A percentile compares a stretch with the other conserved stretches of the same genome.
Conservation (phyloP, 2,888 invertebrate genomes). For the Phortica okadai region DNA sequence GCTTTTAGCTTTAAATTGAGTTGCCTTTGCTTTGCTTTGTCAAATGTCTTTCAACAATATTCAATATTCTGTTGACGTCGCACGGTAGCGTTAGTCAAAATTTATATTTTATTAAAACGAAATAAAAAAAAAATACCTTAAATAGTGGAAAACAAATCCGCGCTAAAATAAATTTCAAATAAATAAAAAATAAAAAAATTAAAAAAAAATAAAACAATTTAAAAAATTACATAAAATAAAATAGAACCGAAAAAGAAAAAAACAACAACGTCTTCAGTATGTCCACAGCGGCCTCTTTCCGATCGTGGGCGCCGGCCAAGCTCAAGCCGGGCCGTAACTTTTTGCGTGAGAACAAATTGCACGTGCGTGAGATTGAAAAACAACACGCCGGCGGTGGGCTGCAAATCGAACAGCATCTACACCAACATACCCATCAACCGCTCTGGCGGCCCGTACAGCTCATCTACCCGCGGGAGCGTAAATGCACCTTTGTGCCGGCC, state of each 20-base stretch:
- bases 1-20: neutral
- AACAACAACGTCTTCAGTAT: neutral
- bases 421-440: neutral
- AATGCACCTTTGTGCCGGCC: neutral
- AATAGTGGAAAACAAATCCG: neutral
- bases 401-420: neutral
- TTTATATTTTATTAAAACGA: neutral
- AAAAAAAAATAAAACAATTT: neutral
- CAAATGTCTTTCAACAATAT: neutral
- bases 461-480: neutral
- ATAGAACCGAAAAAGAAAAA: neutral
- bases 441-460: conserved; percentile 10
- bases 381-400: neutral
- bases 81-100: neutral
- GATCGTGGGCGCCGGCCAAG: conserved; percentile 4
- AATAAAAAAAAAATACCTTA: neutral
- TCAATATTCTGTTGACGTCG: neutral
- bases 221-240: neutral
- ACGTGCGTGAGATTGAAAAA: conserved; percentile 11
- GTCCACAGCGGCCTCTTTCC: neutral
- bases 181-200: neutral
- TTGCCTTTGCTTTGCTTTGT: neutral
- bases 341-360: neutral
- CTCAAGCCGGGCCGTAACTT: conserved; percentile 7
- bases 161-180: neutral